A percentile compares a stretch with the other conserved stretches of the same genome.
phyloP scores from a whole-genome alignment of 2,888 invertebrate genomes.

The Lepeophtheirus nordmannii region DNA sequence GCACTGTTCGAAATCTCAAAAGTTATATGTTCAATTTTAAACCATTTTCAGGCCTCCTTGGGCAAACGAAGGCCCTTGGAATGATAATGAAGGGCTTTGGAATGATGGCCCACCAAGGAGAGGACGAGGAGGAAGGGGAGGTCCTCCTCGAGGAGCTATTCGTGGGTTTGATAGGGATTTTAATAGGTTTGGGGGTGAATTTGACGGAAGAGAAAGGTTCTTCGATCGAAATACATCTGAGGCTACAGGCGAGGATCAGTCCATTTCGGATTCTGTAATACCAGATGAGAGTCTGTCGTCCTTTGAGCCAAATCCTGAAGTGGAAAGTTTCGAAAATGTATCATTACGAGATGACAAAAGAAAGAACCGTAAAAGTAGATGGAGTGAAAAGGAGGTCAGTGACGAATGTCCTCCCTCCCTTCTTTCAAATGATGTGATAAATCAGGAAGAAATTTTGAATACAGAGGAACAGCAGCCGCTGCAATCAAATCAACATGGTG shows the following conservation, averaged over 20 bases:
- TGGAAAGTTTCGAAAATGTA: background rate
- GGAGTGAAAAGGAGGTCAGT: background rate
- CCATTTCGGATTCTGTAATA: background rate
- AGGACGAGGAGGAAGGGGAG: constrained; percentile 6
- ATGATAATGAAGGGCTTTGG: background rate
- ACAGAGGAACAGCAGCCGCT: too few species aligned
- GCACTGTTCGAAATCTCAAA: too few species aligned
- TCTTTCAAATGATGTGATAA: too few species aligned
- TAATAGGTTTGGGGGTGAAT: background rate
- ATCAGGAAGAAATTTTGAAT: too few species aligned
- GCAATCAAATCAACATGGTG: too few species aligned
- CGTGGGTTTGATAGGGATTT: constrained; percentile 1
- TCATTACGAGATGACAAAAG: background rate
- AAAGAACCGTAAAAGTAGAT: background rate
- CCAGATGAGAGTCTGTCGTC: background rate
- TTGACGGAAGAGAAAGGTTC: background rate
- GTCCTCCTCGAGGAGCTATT: background rate
- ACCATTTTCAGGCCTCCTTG: constrained; percentile 5
- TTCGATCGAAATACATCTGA: background rate
- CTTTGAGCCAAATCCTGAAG: background rate
- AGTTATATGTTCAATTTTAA: background rate
- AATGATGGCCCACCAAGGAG: background rate
- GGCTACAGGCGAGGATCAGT: background rate
- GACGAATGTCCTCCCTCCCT: too few species aligned
- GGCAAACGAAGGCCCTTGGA: background rate